Evolutionary conservation across 2,113 vertebrate species (phyloP), one percentile per base, ranked within the genome.

Genomic region (Bubalus kerabau): DNA sequence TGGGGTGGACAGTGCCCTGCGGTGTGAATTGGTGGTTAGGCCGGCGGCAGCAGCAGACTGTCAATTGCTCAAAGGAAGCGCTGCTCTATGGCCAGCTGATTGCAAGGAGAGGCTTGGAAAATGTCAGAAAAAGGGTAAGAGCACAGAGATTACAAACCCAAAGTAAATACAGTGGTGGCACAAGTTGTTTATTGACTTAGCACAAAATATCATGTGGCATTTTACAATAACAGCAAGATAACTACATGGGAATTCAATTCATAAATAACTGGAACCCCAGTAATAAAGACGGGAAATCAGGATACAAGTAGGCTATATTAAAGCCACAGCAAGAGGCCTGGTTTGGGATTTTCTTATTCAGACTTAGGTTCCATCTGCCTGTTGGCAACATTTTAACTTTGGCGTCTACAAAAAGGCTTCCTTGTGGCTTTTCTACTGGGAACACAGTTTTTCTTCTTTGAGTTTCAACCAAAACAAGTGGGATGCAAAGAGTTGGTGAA

Each of bases 41-140:
- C 40, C 43, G 48, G 40, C 30, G 26, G 64, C 56, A 93, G 59
- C 54, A 60, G 83, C 91, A n/a, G 76, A 80, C 96, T 97, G 93
- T 92, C 96, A 93, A 32, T 87, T 92, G 91, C 71, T 76, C 83
- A 90, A 83, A 92, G 71, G 93, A 91, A 95, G 90, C 36, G 8
- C 24, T 40, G 59, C 95, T 96, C 76, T 5, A 0, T 50, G 84
- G 90, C 96, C 81, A 91, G 89, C 54, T 94, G 87, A 95, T 97
- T 98, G 26, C 82, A 95, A 84, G 56, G 60, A 98, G 81, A 97
- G 60, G 85, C 56, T 93, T 43, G 67, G 91, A 93, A 97, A 98
- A 98, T 97, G 96, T 97, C 97, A 98, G 96, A 93, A 85, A 97
- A 97, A 98, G 97, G 95, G 93, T 91, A 95, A 96, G 96, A 67